Evolutionary conservation across 2,888 invertebrate genomes (phyloP).

Genomic region (Macrosoma leucophasiata): DNA sequence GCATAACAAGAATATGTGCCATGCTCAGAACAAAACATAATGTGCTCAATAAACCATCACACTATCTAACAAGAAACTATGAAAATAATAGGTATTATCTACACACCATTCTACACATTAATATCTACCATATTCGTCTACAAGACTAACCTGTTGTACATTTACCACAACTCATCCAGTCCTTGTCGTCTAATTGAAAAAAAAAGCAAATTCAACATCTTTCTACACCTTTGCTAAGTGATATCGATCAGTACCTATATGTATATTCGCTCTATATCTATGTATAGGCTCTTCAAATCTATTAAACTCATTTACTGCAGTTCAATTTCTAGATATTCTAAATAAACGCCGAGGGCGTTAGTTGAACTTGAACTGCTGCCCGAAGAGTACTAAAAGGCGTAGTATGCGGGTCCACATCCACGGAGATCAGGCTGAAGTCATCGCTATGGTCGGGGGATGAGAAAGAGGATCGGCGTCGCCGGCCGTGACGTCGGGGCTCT

Average conservation of each 20-base stretch:
- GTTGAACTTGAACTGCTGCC: no score
- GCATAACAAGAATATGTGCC: no score
- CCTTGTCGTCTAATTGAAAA: conserved; percentile 69
- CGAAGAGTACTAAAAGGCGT: no score
- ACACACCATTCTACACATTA: conserved; percentile 15
- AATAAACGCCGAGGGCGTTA: no score
- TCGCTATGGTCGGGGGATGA: conserved; percentile 80
- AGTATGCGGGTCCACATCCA: conserved; percentile 86
- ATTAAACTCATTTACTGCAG: no score
- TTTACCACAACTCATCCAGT: conserved; percentile 74
- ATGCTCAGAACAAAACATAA: no score
- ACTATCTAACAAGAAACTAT: no score
- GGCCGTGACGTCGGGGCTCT: conserved; percentile 71
- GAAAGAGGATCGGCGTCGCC: conserved; percentile 62
- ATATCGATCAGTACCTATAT: neutral
- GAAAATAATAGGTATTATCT: no score
- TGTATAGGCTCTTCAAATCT: no score
- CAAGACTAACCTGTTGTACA: conserved; percentile 69
- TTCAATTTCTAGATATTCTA: no score
- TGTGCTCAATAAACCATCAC: no score
- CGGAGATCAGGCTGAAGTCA: conserved; percentile 94
- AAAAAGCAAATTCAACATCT: conserved; percentile 25
- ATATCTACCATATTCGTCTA: conserved; percentile 28
- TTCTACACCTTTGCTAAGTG: neutral
- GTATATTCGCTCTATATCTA: no score